A percentile compares a stretch with the other conserved stretches of the same genome.
Evolutionary conservation across 2,888 invertebrate species (phyloP).

Genomic region (Harpagoxenus sublaevis): DNA sequence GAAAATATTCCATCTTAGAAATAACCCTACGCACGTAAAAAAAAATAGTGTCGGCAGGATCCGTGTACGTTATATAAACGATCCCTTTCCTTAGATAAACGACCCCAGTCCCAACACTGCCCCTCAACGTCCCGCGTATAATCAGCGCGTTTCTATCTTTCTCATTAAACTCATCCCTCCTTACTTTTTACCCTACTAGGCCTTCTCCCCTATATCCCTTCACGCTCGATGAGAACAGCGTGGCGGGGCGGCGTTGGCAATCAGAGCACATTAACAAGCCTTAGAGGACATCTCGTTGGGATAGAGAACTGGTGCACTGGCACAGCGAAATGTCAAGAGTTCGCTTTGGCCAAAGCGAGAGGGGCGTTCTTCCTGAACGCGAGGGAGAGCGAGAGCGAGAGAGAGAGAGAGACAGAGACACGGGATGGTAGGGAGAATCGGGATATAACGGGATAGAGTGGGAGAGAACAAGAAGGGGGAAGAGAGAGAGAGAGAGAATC

Average conservation of each 20-base stretch:
- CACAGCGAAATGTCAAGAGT: constrained; percentile 81
- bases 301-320: constrained; percentile 76
- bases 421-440: constrained; percentile 25
- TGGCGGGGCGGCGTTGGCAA: constrained; percentile 69
- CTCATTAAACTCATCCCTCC: constrained; percentile 15
- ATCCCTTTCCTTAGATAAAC: constrained; percentile 1
- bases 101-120: not conserved
- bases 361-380: constrained; percentile 23
- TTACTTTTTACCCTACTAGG: constrained; percentile 34
- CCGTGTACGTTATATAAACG: not conserved
- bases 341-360: constrained; percentile 69
- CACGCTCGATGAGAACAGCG: constrained; percentile 10
- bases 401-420: not conserved
- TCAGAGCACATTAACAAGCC: constrained; percentile 79
- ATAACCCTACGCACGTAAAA: not conserved
- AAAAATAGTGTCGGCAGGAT: not conserved
- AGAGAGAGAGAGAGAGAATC: constrained; percentile 12
- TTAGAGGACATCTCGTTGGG: constrained; percentile 78
- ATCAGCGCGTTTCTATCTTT: constrained; percentile 11
- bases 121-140: constrained; percentile 6
- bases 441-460: constrained; percentile 57
- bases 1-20: not conserved
- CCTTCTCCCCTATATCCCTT: not conserved
- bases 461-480: constrained; percentile 44
- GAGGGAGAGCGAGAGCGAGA: constrained; percentile 51